Base-by-base conservation (phyloP, 2,888 invertebrate species). In the Schrankia costaestrigalis region DNA sequence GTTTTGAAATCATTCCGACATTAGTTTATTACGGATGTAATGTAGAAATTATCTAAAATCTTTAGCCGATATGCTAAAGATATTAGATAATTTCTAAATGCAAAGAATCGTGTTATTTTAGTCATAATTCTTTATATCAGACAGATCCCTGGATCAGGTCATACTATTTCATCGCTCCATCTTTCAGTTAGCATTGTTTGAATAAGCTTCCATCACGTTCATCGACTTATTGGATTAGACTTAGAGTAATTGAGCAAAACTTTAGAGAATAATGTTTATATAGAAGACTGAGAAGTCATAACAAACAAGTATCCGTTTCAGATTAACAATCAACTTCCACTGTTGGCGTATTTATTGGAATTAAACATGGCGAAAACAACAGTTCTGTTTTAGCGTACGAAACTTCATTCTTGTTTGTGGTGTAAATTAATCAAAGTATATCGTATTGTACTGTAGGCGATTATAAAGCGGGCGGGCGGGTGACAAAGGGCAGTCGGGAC, bases 381-480 rank as follows among this genome's bases (percentile, higher is more conserved):
- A 71, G 61, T 78, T 73, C 72, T 68, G 71, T 82, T 83, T 81
- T 75, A 82, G 69, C 69, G 63, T 56, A 56, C 70, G 49, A 78
- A 84, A 83, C 71, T 83, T 84, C 77, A 72, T 72, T 75, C 63
- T 66, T 63, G 65, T 61, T 49, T 82, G 83, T 55, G 82, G 81
- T 77, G 71, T 72, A 75, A 83, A 82, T 83, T 79, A 85, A 82
- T 84, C 81, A 83, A 81, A 79, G 78, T 79, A 73, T 75, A 75
- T 78, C 62, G 65, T 56, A 56, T 51, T 60, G 56, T 73, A 65
- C 68, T 70, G 75, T 72, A 60, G 66, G 66, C 66, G 74, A 82
- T 82, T 81, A 81, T 79, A 79, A 75, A 73, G 69, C 62, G 60
- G 56, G 59, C 35, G 59, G 66, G 64, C 55, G 25, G 25, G 25